Conservation (phyloP, 2,113 vertebrate species). For the Heterotilapia buettikoferi region DNA sequence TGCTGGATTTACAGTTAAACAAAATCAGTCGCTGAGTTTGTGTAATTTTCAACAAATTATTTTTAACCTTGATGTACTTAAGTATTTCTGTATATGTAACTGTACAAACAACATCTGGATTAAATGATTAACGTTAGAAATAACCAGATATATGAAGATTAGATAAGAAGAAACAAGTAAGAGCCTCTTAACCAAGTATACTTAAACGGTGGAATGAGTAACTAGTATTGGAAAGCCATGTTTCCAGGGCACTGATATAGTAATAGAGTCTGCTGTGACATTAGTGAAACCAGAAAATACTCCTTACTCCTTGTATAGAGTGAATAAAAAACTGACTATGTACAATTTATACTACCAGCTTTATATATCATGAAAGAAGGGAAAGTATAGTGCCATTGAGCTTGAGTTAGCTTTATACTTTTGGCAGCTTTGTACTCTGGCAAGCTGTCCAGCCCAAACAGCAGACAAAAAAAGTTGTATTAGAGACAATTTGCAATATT, state of each 20-base stretch:
- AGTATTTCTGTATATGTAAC: not conserved
- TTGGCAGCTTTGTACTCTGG: not conserved
- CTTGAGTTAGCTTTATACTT: not conserved
- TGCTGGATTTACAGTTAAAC: not conserved
- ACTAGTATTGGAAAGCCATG: not conserved
- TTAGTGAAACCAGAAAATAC: not conserved
- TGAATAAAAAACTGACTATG: not conserved
- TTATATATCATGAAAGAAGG: not conserved
- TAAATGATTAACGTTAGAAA: not conserved
- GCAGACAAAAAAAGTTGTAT: not conserved
- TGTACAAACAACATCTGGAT: not conserved
- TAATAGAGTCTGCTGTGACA: not conserved
- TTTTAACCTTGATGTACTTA: not conserved
- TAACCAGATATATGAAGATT: not conserved
- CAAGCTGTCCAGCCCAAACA: not conserved
- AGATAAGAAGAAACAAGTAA: not conserved
- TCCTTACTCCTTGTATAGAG: not conserved
- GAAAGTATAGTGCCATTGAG: not conserved
- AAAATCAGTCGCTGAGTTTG: not conserved
- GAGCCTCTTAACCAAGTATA: not conserved
- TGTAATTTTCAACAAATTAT: not conserved
- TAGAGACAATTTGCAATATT: not conserved
- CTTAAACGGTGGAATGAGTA: not conserved
- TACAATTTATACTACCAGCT: not conserved
- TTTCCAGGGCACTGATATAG: not conserved